Evolutionary conservation across 2,797 vertebrate species (phyloP), one percentile per base, ranked within the genome.

Genomic region (Gymnopithys bicolor): DNA sequence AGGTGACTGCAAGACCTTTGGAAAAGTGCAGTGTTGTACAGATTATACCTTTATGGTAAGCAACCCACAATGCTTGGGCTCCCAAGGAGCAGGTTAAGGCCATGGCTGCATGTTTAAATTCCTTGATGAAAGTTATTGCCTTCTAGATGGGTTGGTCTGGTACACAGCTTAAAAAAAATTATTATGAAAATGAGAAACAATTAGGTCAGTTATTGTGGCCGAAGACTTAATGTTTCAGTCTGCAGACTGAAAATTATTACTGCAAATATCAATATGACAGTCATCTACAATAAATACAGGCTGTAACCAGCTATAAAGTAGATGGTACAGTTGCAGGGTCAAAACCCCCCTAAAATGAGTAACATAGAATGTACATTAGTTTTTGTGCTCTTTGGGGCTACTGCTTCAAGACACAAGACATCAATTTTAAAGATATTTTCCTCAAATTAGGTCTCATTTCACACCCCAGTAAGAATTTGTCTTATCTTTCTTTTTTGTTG

Each of bases 211-310:
- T 87, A n/a, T 24, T 78, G 52, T 87, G 75, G 86, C 30, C 30
- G 11, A 63, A 69, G 64, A 74, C 43, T 35, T 46, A 41, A 51
- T 74, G 52, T 87, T 92, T 64, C 52, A 43, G 60, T 28, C 45
- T 82, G 37, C 39, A 86, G 37, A n/a, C 24, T 87, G 70, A 67
- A 90, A 94, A 85, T 71, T 39, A 74, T 13, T 80, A 33, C 23
- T n/a, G 77, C 74, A 85, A 90, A 48, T 30, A 73, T n/a, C 28
- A 35, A n/a, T 67, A 56, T 35, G 68, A 66, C 2, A 68, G 6
- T 81, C 17, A 46, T 7, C 27, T 68, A 24, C 22, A 46, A 37
- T 39, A 86, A 83, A 71, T 35, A 7, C 15, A 67, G 23, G 16
- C 41, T 76, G 35, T 53, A 81, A 88, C 18, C 6, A 63, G 8